phyloP scores from a whole-genome alignment of 2,888 invertebrate genomes.

The Drosophila ustulata region DNA sequence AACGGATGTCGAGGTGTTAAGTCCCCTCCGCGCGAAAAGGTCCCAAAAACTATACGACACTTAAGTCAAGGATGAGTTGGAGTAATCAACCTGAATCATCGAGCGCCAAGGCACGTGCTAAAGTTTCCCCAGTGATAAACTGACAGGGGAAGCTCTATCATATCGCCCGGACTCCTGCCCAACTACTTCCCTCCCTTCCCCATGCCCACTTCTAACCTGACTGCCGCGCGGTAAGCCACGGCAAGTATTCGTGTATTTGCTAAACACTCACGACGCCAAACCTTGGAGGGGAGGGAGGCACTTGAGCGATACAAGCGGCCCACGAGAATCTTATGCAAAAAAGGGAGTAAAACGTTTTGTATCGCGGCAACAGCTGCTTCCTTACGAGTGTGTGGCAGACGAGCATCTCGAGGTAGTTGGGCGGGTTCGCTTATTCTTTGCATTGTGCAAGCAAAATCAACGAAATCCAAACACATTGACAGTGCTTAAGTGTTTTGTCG shows the following conservation, averaged over 20 bases:
- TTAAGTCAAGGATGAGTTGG: conserved; percentile 24
- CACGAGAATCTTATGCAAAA: conserved; percentile 49
- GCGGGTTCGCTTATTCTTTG: conserved; percentile 6
- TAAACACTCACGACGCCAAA: conserved; percentile 51
- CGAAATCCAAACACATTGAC: conserved; percentile 67
- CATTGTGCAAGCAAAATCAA: conserved; percentile 52
- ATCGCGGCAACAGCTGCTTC: conserved; percentile 21
- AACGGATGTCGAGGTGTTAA: conserved; percentile 23
- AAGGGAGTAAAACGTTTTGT: conserved; percentile 46
- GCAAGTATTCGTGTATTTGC: conserved; percentile 56
- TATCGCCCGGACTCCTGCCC: background rate
- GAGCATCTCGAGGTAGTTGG: background rate
- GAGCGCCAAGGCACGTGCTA: conserved; percentile 22
- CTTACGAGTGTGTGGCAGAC: background rate
- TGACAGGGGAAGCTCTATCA: conserved; percentile 6
- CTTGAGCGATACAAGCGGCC: conserved; percentile 32
- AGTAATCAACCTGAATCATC: conserved; percentile 27
- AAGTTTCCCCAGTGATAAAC: conserved; percentile 25
- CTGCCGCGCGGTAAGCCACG: conserved; percentile 42
- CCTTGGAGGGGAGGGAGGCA: conserved; percentile 7
- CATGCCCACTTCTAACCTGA: background rate
- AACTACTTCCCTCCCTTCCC: background rate
- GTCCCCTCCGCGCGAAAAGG: background rate
- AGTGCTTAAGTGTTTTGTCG: conserved; percentile 55
- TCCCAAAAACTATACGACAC: conserved; percentile 17